Percentiles rank a stretch among this genome's conserved stretches.
These are phyloP conservation scores for Ivindomyrus marchei DNA, from an alignment of 2,113 vertebrate species.

Conservation along the genomic window DNA sequence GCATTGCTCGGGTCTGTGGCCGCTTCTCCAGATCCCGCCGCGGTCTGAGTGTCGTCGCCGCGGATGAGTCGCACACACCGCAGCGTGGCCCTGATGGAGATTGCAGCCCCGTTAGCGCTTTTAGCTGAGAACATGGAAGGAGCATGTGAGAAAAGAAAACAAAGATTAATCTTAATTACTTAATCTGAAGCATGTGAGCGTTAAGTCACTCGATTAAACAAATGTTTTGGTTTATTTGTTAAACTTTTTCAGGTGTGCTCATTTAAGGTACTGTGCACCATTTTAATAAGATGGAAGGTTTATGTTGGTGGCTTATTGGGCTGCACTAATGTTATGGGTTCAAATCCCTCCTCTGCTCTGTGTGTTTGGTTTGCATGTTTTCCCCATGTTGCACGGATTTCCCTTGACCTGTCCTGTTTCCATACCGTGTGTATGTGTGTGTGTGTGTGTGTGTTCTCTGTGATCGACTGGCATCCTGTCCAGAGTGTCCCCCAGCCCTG, in stretches of 20 bases:
- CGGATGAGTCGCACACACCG: background rate
- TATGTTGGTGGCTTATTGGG: background rate
- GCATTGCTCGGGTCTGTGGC: conserved; percentile 19
- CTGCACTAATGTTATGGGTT: background rate
- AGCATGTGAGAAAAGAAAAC: background rate
- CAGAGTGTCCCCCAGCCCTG: background rate
- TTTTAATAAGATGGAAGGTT: background rate
- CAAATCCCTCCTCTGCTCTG: background rate
- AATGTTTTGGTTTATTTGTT: background rate
- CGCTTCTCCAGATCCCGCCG: background rate
- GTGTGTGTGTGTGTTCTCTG: too few relatives aligned
- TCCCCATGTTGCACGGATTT: background rate
- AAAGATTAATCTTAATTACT: background rate
- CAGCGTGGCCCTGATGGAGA: background rate
- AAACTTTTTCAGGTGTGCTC: background rate
- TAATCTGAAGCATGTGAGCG: background rate
- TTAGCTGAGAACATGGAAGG: background rate
- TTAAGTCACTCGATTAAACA: background rate
- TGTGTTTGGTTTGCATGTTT: background rate
- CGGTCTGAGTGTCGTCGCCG: background rate
- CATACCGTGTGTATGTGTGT: background rate
- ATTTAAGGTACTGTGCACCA: background rate
- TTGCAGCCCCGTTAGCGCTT: background rate
- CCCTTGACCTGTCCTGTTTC: background rate
- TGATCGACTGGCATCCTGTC: background rate